These are phyloP conservation scores for Diaprepes abbreviatus DNA, from an alignment of 2,888 invertebrate genomes.

Conservation along the genomic window DNA sequence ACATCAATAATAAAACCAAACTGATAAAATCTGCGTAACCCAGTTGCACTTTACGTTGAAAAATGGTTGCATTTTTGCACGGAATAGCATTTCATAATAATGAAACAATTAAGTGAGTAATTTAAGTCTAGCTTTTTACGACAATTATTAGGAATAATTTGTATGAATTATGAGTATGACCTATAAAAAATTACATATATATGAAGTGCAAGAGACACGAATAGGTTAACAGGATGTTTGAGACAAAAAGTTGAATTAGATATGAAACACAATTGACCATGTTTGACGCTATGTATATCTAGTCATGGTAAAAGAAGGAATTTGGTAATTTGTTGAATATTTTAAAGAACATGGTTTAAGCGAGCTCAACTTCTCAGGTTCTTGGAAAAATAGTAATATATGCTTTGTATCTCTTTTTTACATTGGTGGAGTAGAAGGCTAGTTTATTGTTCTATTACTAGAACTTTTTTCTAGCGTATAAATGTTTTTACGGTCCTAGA, in stretches of 20 bases:
- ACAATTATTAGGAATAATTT: constrained; percentile 22
- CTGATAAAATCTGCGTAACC: not conserved
- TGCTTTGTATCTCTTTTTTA: no score
- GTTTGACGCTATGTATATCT: no score
- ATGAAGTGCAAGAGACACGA: not conserved
- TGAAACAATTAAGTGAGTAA: constrained; percentile 18
- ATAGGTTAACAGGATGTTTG: constrained; percentile 8
- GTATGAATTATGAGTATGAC: constrained; percentile 16
- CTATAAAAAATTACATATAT: constrained; percentile 8
- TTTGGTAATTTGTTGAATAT: no score
- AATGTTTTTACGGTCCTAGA: no score
- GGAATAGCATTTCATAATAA: constrained; percentile 9
- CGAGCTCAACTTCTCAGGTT: no score
- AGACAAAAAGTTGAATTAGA: not conserved
- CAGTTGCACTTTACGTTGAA: not conserved
- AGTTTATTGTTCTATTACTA: no score
- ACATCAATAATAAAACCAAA: not conserved
- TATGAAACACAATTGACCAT: not conserved
- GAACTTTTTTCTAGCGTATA: no score
- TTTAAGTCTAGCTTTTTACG: constrained; percentile 21
- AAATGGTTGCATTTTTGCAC: not conserved
- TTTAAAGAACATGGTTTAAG: no score
- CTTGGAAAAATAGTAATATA: no score
- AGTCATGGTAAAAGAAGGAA: no score
- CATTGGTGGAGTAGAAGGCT: no score